Evolutionary conservation across 2,888 invertebrate species (phyloP).

Genomic region (Chymomyza fuscimana): DNA sequence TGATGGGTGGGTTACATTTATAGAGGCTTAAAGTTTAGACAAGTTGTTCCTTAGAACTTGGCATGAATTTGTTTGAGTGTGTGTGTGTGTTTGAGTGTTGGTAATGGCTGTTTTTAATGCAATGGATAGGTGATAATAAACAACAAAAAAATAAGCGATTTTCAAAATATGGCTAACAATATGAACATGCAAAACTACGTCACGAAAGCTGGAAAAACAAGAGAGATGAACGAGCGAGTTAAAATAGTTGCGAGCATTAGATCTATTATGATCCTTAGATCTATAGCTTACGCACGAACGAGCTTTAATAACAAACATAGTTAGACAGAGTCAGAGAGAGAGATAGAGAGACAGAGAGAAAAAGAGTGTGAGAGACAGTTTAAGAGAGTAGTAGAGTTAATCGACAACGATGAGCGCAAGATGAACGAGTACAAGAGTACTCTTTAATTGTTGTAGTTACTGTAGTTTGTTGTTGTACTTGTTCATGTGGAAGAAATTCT

Average conservation of each 20-base stretch:
- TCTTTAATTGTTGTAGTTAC: conserved; percentile 28
- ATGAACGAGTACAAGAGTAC: conserved; percentile 27
- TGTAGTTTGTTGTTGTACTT: conserved; percentile 26
- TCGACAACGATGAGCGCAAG: conserved; percentile 46
- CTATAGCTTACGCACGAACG: conserved; percentile 22
- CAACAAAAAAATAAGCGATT: conserved; percentile 25
- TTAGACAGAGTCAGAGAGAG: conserved; percentile 12
- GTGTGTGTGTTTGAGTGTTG: conserved; percentile 21
- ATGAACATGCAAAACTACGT: conserved; percentile 42
- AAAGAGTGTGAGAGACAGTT: background rate
- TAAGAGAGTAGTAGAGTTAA: conserved; percentile 22
- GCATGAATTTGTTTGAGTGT: conserved; percentile 31
- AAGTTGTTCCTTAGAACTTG: conserved; percentile 33
- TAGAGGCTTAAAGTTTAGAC: conserved; percentile 40
- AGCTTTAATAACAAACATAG: conserved; percentile 35
- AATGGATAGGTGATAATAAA: background rate
- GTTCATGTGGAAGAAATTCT: conserved; percentile 14
- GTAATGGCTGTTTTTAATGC: conserved; percentile 10
- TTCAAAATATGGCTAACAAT: conserved; percentile 14
- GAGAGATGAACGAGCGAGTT: conserved; percentile 32
- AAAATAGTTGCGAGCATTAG: background rate
- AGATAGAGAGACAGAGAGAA: conserved; percentile 32
- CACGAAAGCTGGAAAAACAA: conserved; percentile 52
- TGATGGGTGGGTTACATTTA: conserved; percentile 65
- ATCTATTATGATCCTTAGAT: conserved; percentile 2